Evolutionary conservation across 2,888 invertebrate species (phyloP), one percentile per base, ranked within the genome.

Genomic region (Drosophila conformis): DNA sequence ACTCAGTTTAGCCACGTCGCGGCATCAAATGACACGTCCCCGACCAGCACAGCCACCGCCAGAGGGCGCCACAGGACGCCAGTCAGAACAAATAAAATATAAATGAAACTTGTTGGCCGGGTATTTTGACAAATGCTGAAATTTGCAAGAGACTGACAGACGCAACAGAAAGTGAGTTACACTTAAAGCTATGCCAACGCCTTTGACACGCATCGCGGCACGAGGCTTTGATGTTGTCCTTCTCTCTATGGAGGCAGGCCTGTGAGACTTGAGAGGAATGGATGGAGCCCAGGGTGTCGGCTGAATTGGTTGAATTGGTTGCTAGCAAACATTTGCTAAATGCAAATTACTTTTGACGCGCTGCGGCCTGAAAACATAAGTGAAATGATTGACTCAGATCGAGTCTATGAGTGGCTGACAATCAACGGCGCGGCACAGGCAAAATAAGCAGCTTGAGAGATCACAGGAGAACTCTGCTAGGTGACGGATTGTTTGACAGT

Each of bases 311-410:
- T 65, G 67, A 25, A 46, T 46, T 57, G 35, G 60, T 66, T 65
- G 67, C 56, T 57, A 72, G 46, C 78, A 85, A 85, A 85, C 87
- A 87, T 87, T 86, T 86, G 87, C 81, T 76, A 85, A 87, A 86
- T 87, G 85, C 83, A 86, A 86, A 86, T 86, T 87, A 79, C 87
- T 86, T 83, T 85, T 85, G 85, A 84, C 87, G 87, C 85, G 82
- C 69, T 70, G 78, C 58, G 73, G 71, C 73, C 73, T 70, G 66
- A 74, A 80, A 80, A 76, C 73, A 73, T 73, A 76, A 80, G 82
- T 82, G 70, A 82, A 82, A 78, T 81, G 75, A 83, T 87, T 86
- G 83, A 77, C 77, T 69, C 60, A 46, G 70, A 69, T 53, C 61
- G 42, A 52, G 51, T 52, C 69, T 53, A 65, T 31, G 60, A 61